phyloP scores from a whole-genome alignment of 2,113 vertebrate species.

The Orthonyx spaldingii region DNA sequence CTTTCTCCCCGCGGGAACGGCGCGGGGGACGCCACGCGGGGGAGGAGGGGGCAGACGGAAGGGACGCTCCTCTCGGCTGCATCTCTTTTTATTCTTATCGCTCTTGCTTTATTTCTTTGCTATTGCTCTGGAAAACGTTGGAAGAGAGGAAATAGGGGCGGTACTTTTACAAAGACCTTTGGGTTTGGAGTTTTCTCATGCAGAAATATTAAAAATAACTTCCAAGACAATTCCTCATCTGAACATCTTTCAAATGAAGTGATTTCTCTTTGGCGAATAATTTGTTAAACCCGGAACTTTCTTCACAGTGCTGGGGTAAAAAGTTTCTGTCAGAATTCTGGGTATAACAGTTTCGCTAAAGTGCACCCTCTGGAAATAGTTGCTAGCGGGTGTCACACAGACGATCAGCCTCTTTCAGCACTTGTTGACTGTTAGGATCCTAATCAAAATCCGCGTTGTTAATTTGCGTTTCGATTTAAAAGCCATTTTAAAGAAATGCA shows the following conservation, averaged over 20 bases:
- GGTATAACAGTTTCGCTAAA: background rate
- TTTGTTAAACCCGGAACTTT: background rate
- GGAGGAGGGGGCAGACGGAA: background rate
- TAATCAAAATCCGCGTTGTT: background rate
- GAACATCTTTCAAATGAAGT: background rate
- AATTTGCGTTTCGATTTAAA: background rate
- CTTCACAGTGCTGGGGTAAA: background rate
- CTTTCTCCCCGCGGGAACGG: background rate
- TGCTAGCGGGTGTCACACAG: background rate
- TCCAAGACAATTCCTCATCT: background rate
- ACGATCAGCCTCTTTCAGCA: background rate
- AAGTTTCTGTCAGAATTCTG: background rate
- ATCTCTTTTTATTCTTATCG: background rate
- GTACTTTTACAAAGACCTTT: background rate
- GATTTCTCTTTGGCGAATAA: background rate
- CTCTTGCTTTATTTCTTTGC: background rate
- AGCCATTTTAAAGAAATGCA: background rate
- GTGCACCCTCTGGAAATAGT: background rate
- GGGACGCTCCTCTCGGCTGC: background rate
- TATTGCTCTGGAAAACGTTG: background rate
- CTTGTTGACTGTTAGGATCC: slow-evolving; percentile 60
- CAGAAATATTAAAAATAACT: background rate
- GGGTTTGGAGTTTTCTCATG: fast-evolving
- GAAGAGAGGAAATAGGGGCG: background rate
- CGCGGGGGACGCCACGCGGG: background rate